Conservation (phyloP, 2,888 invertebrate genomes). For the Protophormia terraenovae region DNA sequence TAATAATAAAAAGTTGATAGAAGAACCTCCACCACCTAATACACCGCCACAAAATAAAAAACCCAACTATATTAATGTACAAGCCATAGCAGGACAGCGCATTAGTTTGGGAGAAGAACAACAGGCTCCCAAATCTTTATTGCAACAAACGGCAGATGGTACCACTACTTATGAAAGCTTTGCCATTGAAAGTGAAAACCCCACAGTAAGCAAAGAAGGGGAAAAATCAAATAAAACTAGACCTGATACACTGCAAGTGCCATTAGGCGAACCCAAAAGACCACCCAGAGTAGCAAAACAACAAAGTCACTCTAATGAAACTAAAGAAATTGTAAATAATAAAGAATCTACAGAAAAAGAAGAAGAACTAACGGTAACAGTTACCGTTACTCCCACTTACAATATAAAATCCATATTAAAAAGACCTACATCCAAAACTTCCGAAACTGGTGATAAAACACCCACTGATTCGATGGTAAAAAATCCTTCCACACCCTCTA, state of each 20-base stretch:
- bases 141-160: slow-evolving; percentile 77
- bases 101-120: slow-evolving; percentile 84
- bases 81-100: slow-evolving; percentile 87
- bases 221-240: slow-evolving; percentile 48
- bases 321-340: slow-evolving; percentile 8
- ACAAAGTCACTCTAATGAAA: slow-evolving; percentile 42
- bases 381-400: slow-evolving; percentile 75
- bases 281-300: slow-evolving; percentile 74
- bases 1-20: slow-evolving; percentile 41
- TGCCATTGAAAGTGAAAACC: not conserved
- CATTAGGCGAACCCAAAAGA: slow-evolving; percentile 73
- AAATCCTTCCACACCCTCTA: not conserved
- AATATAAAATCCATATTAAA: slow-evolving; percentile 84
- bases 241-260: slow-evolving; percentile 47
- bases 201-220: slow-evolving; percentile 10
- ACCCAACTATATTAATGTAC: slow-evolving; percentile 82
- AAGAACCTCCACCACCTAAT: slow-evolving; percentile 14
- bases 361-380: slow-evolving; percentile 68
- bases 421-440: slow-evolving; percentile 79
- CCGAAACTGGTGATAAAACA: slow-evolving; percentile 24
- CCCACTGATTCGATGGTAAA: not conserved
- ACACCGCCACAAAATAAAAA: slow-evolving; percentile 51
- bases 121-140: slow-evolving; percentile 78
- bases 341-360: slow-evolving; percentile 33
- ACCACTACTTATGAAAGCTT: slow-evolving; percentile 79